Percentiles rank a stretch among this genome's conserved stretches.
Evolutionary conservation across 2,797 vertebrate species (phyloP).

Genomic region (Enteromius radiatus): DNA sequence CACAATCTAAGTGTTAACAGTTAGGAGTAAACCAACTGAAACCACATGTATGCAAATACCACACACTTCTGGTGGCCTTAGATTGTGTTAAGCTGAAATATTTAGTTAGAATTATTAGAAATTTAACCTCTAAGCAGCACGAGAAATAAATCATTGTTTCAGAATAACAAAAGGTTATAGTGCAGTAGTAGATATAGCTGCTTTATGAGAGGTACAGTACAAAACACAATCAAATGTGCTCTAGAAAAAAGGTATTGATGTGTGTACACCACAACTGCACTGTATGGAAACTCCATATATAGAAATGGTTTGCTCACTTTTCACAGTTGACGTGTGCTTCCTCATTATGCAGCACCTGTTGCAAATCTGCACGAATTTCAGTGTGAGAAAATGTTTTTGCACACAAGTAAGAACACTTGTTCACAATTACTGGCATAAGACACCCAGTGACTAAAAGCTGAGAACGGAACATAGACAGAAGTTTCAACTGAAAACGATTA

Average conservation of each 20-base stretch:
- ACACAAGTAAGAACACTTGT: background rate
- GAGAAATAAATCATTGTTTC: background rate
- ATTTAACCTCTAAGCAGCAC: background rate
- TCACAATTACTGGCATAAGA: background rate
- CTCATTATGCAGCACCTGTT: constrained; percentile 18
- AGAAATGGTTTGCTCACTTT: background rate
- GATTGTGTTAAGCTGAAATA: background rate
- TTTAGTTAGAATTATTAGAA: background rate
- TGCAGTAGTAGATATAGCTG: background rate
- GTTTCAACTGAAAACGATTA: constrained; percentile 20
- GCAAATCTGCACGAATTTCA: background rate
- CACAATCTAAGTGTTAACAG: constrained; percentile 7
- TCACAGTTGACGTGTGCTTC: background rate
- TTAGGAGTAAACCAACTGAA: background rate
- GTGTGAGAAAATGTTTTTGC: background rate
- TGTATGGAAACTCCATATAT: background rate
- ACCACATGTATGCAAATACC: background rate
- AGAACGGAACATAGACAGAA: constrained; percentile 5
- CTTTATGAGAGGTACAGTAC: background rate
- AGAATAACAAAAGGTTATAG: background rate
- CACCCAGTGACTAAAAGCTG: background rate
- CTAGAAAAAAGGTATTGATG: background rate
- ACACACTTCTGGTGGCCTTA: background rate
- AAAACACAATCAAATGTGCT: background rate
- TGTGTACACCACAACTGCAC: background rate